Conservation (phyloP, 2,888 invertebrate species). For the Cecidostiba fungosa region DNA sequence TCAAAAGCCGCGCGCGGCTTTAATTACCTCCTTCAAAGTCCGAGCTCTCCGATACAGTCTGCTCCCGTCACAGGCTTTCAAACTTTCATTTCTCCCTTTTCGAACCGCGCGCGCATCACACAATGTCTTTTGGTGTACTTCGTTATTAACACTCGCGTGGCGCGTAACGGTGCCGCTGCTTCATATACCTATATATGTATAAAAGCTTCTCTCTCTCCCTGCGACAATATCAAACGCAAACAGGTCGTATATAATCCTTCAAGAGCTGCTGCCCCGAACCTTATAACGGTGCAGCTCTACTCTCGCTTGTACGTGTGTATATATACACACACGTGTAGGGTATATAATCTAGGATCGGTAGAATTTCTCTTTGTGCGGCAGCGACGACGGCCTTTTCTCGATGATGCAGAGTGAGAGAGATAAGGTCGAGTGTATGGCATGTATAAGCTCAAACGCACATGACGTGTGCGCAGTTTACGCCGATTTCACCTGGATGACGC, state of each 20-base stretch:
- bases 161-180: slow-evolving; percentile 13
- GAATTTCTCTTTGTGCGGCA: slow-evolving; percentile 31
- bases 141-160: slow-evolving; percentile 21
- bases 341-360: slow-evolving; percentile 33
- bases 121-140: slow-evolving; percentile 1
- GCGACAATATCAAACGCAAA: slow-evolving; percentile 27
- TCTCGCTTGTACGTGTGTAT: neutral
- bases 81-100: slow-evolving; percentile 28
- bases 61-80: slow-evolving; percentile 25
- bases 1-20: slow-evolving; percentile 4
- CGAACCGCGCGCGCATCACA: too few species aligned
- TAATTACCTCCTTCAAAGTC: slow-evolving; percentile 19
- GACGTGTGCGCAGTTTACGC: neutral
- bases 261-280: neutral
- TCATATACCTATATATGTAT: neutral
- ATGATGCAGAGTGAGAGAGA: slow-evolving; percentile 24
- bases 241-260: slow-evolving; percentile 20
- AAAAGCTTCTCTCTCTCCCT: neutral
- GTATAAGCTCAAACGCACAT: too few species aligned
- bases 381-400: slow-evolving; percentile 6
- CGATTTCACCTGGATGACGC: neutral
- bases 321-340: neutral
- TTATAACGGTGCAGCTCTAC: slow-evolving; percentile 29
- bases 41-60: neutral
- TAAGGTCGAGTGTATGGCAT: neutral